A percentile compares a stretch with the other conserved stretches of the same genome.
These are phyloP conservation scores for Xiphorhynchus elegans DNA, from an alignment of 2,113 vertebrate species.

Conservation along the genomic window DNA sequence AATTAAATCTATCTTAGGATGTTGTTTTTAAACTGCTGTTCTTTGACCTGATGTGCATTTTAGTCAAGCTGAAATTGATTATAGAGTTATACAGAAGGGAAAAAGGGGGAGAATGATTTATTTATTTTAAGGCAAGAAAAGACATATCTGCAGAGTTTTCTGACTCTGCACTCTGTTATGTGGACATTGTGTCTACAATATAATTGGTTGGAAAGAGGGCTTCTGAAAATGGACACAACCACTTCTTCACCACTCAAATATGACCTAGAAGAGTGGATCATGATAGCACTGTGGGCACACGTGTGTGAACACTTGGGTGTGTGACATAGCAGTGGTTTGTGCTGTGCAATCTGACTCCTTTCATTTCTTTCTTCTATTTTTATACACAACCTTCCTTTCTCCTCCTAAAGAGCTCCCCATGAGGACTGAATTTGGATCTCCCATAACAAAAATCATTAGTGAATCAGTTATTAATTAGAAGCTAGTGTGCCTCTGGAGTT, in stretches of 20 bases:
- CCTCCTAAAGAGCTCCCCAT: neutral
- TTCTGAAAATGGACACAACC: neutral
- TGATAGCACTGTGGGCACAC: accelerated
- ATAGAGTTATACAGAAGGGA: neutral
- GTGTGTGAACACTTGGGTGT: accelerated
- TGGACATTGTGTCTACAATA: neutral
- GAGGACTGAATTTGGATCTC: neutral
- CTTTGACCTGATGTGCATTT: conserved; percentile 12
- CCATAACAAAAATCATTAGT: neutral
- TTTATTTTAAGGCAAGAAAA: neutral
- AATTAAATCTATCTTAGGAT: conserved; percentile 56
- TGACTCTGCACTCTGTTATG: neutral
- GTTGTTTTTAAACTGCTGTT: conserved; percentile 4
- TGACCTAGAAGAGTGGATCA: neutral
- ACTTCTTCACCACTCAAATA: neutral
- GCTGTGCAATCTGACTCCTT: neutral
- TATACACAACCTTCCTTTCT: accelerated
- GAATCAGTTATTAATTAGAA: neutral
- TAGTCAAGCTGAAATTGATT: neutral
- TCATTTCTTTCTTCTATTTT: neutral
- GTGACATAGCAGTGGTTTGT: neutral
- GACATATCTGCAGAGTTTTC: neutral
- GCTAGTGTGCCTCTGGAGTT: neutral
- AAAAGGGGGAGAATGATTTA: neutral
- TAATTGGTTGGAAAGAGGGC: neutral